phyloP scores from a whole-genome alignment of 1,140 invertebrate genomes.

The Sesamia nonagrioides region DNA sequence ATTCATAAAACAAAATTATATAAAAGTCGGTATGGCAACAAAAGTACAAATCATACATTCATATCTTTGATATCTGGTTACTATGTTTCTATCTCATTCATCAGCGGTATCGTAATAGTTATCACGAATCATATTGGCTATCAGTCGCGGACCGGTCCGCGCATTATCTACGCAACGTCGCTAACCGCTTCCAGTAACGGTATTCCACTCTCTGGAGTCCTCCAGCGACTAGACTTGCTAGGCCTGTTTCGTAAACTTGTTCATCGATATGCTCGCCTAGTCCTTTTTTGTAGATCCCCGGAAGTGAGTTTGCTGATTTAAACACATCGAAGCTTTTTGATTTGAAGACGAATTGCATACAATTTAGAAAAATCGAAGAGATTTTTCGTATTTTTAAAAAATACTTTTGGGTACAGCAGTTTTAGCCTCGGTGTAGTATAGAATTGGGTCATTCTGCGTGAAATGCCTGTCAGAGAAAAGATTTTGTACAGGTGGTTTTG shows the following conservation, averaged over 20 bases:
- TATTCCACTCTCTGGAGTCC: constrained; percentile 65
- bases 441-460: too few species aligned
- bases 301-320: constrained; percentile 55
- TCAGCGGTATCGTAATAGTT: constrained; percentile 60
- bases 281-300: constrained; percentile 61
- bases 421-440: too few species aligned
- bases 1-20: not conserved
- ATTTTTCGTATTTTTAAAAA: too few species aligned
- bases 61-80: constrained; percentile 47
- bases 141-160: constrained; percentile 69
- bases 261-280: constrained; percentile 57
- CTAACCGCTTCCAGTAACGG: constrained; percentile 73
- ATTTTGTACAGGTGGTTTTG: too few species aligned
- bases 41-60: constrained; percentile 23
- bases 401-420: too few species aligned
- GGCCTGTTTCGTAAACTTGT: constrained; percentile 67
- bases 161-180: constrained; percentile 72
- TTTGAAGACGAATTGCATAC: not conserved
- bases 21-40: not conserved
- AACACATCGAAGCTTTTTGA: not conserved
- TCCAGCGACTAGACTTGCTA: constrained; percentile 61
- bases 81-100: constrained; percentile 56
- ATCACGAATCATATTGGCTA: constrained; percentile 60
- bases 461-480: too few species aligned
- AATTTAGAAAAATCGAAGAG: too few species aligned